A percentile compares a stretch with the other conserved stretches of the same genome.
Evolutionary conservation across 2,797 vertebrate species (phyloP).

Genomic region (Astyanax mexicanus): DNA sequence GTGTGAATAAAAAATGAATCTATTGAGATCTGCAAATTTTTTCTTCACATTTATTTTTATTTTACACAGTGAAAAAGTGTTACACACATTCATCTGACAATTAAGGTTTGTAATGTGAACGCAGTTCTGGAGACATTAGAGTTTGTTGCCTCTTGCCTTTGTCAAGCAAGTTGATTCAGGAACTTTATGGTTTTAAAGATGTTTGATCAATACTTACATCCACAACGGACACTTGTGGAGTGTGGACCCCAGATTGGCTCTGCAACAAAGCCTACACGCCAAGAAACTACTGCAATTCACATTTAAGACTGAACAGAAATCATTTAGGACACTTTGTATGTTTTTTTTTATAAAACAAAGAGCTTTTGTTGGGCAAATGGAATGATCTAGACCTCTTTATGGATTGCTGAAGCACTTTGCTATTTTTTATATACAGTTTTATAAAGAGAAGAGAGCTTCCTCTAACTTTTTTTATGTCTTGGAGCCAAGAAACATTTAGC

Average conservation of each 20-base stretch:
- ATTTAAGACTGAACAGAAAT: not conserved
- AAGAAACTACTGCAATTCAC: not conserved
- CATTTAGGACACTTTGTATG: not conserved
- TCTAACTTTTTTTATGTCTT: not conserved
- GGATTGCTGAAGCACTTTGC: constrained; percentile 16
- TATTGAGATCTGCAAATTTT: no score
- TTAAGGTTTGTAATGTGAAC: not conserved
- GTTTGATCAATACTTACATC: not conserved
- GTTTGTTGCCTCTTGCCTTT: constrained; percentile 36
- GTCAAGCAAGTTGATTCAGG: not conserved
- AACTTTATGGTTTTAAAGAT: not conserved
- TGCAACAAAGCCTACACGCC: not conserved
- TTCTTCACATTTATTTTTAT: no score
- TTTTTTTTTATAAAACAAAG: not conserved
- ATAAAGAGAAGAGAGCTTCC: not conserved
- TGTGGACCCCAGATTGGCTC: not conserved
- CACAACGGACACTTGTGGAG: not conserved
- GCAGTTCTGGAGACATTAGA: constrained; percentile 37
- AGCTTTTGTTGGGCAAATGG: not conserved
- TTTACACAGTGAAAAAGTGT: no score
- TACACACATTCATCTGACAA: no score
- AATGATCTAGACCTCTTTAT: not conserved
- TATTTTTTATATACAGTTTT: not conserved
- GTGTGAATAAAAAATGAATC: no score
- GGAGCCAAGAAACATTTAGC: not conserved